These are phyloP conservation scores for Scaptodrosophila latifasciaeformis DNA, from an alignment of 2,888 invertebrate genomes.

Conservation along the genomic window DNA sequence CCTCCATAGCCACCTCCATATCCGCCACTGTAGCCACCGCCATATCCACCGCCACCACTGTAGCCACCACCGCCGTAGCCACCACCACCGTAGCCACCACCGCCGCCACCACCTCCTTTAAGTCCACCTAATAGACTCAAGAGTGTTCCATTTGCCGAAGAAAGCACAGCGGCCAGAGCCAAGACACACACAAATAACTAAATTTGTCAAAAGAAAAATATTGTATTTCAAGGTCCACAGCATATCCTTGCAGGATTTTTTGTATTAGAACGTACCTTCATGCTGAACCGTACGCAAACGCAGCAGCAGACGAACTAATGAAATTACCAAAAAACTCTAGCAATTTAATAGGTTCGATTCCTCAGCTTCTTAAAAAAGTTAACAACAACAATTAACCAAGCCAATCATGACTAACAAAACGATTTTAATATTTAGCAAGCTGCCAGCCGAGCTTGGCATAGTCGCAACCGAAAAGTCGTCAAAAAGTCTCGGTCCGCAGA, in stretches of 20 bases:
- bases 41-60: conserved; percentile 7
- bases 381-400: too few species aligned
- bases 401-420: too few species aligned
- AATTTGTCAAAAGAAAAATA: conserved; percentile 5
- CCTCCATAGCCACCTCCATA: conserved; percentile 15
- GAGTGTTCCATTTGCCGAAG: conserved; percentile 51
- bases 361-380: too few species aligned
- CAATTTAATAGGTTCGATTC: conserved; percentile 46
- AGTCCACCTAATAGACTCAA: conserved; percentile 40
- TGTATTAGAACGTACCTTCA: conserved; percentile 53
- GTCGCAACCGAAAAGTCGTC: too few species aligned
- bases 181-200: conserved; percentile 55
- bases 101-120: conserved; percentile 18
- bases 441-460: too few species aligned
- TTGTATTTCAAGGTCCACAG: conserved; percentile 5
- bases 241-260: conserved; percentile 19
- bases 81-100: conserved; percentile 2
- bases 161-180: conserved; percentile 45
- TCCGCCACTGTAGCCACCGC: conserved; percentile 19
- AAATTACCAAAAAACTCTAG: conserved; percentile 36
- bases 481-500: too few species aligned
- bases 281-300: conserved; percentile 38
- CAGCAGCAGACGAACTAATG: conserved; percentile 52
- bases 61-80: conserved; percentile 1
- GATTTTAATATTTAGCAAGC: too few species aligned